Evolutionary conservation across 2,113 vertebrate species (phyloP).

Genomic region (Oxyruncus cristatus): DNA sequence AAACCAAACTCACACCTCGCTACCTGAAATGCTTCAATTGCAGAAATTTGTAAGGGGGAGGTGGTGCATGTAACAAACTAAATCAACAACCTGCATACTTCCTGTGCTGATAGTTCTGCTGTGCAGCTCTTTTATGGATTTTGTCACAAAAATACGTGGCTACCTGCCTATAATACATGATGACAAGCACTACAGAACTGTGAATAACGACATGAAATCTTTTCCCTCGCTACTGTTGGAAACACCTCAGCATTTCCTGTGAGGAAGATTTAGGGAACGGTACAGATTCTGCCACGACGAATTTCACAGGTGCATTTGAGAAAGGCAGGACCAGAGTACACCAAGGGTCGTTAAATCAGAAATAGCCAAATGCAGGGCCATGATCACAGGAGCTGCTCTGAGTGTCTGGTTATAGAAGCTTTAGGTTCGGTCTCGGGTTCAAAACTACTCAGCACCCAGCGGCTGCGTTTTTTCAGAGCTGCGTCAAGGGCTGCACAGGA

Average conservation of each 20-base stretch:
- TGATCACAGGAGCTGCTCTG: neutral
- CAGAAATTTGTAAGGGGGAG: neutral
- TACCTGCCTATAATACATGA: neutral
- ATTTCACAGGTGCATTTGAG: neutral
- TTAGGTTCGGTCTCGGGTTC: neutral
- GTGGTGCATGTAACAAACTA: neutral
- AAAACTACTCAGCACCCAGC: neutral
- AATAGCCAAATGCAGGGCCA: neutral
- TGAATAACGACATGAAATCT: neutral
- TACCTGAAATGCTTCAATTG: neutral
- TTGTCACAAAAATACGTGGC: neutral
- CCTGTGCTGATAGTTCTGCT: neutral
- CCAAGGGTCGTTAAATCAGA: fast-evolving
- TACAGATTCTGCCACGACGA: neutral
- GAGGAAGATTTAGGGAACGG: neutral
- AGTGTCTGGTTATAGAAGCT: neutral
- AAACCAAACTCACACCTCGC: neutral
- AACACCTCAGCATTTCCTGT: neutral
- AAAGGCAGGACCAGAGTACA: neutral
- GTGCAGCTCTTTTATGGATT: neutral
- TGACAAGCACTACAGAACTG: neutral
- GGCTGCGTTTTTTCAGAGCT: neutral
- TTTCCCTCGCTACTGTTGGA: neutral
- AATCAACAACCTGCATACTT: neutral
- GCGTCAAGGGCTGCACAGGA: neutral